Conservation (phyloP, 2,113 vertebrate species). For the Plecotus auritus region DNA sequence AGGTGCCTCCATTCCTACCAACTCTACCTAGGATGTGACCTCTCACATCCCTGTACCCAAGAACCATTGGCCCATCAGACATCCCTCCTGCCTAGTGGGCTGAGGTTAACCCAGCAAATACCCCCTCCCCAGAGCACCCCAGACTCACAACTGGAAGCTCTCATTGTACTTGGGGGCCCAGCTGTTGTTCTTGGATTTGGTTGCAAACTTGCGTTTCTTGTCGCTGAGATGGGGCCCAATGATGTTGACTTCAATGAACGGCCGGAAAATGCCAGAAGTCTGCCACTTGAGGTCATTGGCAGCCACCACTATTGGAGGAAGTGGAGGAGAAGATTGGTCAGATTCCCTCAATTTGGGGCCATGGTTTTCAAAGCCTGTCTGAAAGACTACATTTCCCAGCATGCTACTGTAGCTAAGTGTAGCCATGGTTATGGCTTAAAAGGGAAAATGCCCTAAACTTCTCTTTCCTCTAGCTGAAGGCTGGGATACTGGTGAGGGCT, state of each 20-base stretch:
- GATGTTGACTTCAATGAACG: constrained; percentile 97
- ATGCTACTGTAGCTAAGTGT: neutral
- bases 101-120: neutral
- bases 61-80: neutral
- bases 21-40: neutral
- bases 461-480: neutral
- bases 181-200: constrained; percentile 99
- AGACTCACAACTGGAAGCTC: constrained; percentile 96
- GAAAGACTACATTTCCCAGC: constrained; percentile 27
- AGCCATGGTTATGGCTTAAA: neutral
- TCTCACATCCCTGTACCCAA: neutral
- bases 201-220: constrained; percentile 98
- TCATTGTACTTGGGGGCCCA: constrained; percentile 99
- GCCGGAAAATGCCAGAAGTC: constrained; percentile 97
- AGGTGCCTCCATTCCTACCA: neutral
- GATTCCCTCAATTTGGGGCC: neutral
- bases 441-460: neutral
- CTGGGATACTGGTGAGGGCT: neutral
- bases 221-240: constrained; percentile 97
- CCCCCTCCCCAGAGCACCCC: neutral
- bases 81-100: neutral
- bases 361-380: neutral
- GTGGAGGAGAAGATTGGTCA: neutral
- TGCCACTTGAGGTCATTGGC: constrained; percentile 99
- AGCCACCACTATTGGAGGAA: constrained; percentile 88